These are phyloP conservation scores for Progne subis DNA, from an alignment of 2,113 vertebrate genomes.

Conservation along the genomic window DNA sequence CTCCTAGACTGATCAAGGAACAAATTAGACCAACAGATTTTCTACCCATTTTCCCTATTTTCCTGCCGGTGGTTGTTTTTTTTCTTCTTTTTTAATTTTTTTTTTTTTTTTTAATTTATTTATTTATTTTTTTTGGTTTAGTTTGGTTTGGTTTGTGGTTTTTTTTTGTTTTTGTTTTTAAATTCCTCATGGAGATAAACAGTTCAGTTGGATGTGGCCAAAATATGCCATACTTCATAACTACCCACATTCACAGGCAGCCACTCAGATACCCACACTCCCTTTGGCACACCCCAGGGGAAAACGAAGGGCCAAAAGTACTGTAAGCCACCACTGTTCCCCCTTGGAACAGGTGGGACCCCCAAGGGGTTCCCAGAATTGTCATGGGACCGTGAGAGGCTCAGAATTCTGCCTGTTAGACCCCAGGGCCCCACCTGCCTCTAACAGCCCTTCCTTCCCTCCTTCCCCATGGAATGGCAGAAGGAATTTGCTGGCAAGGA, in stretches of 20 bases:
- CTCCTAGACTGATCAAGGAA: neutral
- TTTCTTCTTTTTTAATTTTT: too few relatives aligned
- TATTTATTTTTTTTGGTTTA: too few relatives aligned
- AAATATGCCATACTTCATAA: neutral
- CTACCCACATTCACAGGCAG: neutral
- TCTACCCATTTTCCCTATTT: neutral
- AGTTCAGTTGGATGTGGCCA: neutral
- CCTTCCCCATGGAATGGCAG: neutral
- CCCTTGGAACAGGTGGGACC: neutral
- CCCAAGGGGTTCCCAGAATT: neutral
- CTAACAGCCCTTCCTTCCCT: neutral
- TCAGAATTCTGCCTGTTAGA: neutral
- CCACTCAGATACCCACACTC: neutral
- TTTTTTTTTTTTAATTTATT: too few relatives aligned
- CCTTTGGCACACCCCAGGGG: neutral
- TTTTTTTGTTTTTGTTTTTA: too few relatives aligned
- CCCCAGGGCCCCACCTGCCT: conserved; percentile 5
- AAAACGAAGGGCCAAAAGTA: neutral
- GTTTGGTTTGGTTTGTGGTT: too few relatives aligned
- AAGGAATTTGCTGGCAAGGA: neutral
- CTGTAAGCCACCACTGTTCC: neutral
- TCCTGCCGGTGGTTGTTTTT: too few relatives aligned
- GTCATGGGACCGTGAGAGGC: neutral
- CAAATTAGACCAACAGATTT: neutral
- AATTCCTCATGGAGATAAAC: neutral